Base-by-base conservation (phyloP, 2,113 vertebrate species). In the Porphyrio hochstetteri region DNA sequence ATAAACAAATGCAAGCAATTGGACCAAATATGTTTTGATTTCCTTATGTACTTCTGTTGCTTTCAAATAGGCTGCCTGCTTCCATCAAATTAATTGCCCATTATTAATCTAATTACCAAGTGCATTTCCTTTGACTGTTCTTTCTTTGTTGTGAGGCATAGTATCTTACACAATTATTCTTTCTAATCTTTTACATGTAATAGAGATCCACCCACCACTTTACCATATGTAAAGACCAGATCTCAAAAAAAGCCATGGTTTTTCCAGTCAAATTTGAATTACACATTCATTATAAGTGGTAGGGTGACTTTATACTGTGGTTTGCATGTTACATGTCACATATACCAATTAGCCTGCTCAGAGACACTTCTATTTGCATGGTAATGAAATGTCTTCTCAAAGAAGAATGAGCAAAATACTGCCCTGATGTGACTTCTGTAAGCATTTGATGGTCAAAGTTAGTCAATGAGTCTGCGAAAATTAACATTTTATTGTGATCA, bases 331-430 rank as follows among this genome's bases (percentile, higher is more conserved):
- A 50, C 42, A 11, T 46, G 38, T 75, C 4, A 0, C 40, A 74
- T 65, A 44, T 33, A 40, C 28, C 48, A 48, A 46, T 85, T 72
- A 93, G 50, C 16, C 56, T 77, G 36, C 80, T 88, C 63, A 70
- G 52, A 77, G 79, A 38, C 50, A 78, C 16, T 78, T 61, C 24
- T 33, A 74, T 96, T 92, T 95, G 65, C 92, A 48, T 88, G 61
- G 79, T 86, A 88, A 79, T 94, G 64, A 93, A 79, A 92, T 53
- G 40, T 40, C 57, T 90, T 93, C 80, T 68, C 29, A 65, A 86
- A 83, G 48, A 75, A 44, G 9, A 91, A 60, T 25, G 35, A 53
- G 16, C 56, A 56, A 96, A 77, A 69, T 61, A 17, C n/a, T 60
- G 25, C 17, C 33, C 16, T 61, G 28, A 35, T 74, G 48, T 5